Evolutionary conservation across 2,113 vertebrate species (phyloP).

Genomic region (Neodontobutis hainanensis): DNA sequence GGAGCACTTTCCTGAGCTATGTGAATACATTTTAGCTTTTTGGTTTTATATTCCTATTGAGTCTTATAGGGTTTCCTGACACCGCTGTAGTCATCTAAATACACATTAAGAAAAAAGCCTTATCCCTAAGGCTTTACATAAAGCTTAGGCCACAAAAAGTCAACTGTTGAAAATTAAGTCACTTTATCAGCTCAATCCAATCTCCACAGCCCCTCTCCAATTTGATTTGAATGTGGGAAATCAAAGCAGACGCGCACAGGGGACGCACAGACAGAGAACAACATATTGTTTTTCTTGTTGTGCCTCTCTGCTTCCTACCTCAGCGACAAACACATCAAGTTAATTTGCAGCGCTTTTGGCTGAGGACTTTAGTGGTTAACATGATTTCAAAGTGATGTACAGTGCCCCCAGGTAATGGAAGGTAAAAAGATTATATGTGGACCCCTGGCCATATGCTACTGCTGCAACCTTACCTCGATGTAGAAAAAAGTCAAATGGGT

Average conservation of each 20-base stretch:
- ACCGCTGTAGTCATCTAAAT: constrained; percentile 20
- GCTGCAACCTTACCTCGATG: constrained; percentile 42
- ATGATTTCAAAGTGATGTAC: constrained; percentile 69
- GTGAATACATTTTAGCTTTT: no score
- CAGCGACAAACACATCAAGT: constrained; percentile 61
- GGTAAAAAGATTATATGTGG: constrained; percentile 71
- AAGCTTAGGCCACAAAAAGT: constrained; percentile 64
- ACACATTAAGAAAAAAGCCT: constrained; percentile 35
- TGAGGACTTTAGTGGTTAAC: constrained; percentile 61
- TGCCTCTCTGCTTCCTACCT: constrained; percentile 35
- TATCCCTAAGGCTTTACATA: constrained; percentile 40
- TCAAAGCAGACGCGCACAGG: constrained; percentile 12
- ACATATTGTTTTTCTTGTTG: constrained; percentile 34
- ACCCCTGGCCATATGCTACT: constrained; percentile 58
- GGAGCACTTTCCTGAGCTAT: no score
- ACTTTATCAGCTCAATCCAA: constrained; percentile 76
- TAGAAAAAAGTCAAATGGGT: constrained; percentile 40
- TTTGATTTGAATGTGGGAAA: constrained; percentile 54
- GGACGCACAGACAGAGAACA: constrained; percentile 16
- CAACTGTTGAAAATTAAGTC: constrained; percentile 74
- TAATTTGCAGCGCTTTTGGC: constrained; percentile 57
- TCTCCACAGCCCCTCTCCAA: constrained; percentile 63
- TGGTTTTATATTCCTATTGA: background rate
- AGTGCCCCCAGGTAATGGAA: constrained; percentile 47
- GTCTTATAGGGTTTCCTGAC: constrained; percentile 6